Evolutionary conservation across 2,888 invertebrate species (phyloP).

Genomic region (Lamellibrachia columna): DNA sequence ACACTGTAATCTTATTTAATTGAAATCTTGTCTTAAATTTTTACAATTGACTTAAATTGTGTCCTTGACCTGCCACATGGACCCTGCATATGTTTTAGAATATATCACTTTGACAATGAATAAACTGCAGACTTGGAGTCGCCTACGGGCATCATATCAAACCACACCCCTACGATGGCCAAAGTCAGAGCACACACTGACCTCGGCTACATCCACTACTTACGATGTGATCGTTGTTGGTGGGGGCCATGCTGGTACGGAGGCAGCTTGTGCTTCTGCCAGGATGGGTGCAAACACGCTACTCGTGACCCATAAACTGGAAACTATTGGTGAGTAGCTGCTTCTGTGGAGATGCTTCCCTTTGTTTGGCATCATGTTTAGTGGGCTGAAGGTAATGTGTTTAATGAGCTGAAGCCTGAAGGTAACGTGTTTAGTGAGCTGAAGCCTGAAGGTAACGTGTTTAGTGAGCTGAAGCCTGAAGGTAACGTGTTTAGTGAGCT

Average conservation of each 20-base stretch:
- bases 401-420: too few species aligned
- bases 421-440: too few species aligned
- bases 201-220: neutral
- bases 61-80: neutral
- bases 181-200: neutral
- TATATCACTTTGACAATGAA: neutral
- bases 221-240: constrained; percentile 80
- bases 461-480: too few species aligned
- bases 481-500: too few species aligned
- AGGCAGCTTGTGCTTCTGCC: constrained; percentile 84
- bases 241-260: constrained; percentile 91
- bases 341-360: neutral
- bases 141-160: neutral
- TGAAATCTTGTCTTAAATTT: too few species aligned
- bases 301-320: constrained; percentile 83
- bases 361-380: neutral
- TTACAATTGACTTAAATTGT: too few species aligned
- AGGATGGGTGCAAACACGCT: constrained; percentile 84
- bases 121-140: neutral
- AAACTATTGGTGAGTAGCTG: constrained; percentile 75
- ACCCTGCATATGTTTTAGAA: neutral
- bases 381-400: neutral
- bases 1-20: too few species aligned
- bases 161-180: neutral
- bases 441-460: too few species aligned